Conservation (phyloP, 53 echinoderm and acorn worm genomes). For the Holothuria leucospilota region DNA sequence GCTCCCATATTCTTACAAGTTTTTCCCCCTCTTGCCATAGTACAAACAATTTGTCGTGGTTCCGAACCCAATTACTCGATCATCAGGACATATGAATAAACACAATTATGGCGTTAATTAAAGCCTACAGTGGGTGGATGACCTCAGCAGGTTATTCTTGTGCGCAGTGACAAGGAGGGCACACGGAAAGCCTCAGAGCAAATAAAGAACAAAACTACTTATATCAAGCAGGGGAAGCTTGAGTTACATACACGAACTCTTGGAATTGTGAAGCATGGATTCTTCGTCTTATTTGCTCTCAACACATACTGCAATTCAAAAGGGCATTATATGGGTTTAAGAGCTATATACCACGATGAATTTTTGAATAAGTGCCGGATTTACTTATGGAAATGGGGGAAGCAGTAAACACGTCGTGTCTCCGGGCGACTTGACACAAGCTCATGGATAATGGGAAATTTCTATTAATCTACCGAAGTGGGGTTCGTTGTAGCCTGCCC, state of each 20-base stretch:
- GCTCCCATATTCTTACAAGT: too few species aligned
- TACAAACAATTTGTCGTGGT: conserved; percentile 2
- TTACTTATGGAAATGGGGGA: conserved; percentile 31
- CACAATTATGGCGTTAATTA: conserved; percentile 27
- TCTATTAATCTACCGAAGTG: conserved; percentile 38
- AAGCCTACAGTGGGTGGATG: conserved; percentile 15
- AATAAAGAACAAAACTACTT: too few species aligned
- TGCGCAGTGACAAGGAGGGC: too few species aligned
- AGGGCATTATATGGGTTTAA: conserved; percentile 34
- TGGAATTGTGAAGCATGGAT: conserved; percentile 8
- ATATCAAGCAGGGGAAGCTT: background rate
- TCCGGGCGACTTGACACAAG: conserved; percentile 33
- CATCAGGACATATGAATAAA: conserved; percentile 21
- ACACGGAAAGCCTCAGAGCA: too few species aligned
- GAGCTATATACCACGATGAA: conserved; percentile 10
- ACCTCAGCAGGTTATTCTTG: background rate
- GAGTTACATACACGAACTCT: conserved; percentile 23
- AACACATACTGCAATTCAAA: conserved; percentile 19
- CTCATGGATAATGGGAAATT: conserved; percentile 24
- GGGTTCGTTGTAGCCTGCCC: conserved; percentile 16
- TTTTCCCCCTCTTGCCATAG: background rate
- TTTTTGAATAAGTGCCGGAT: conserved; percentile 28
- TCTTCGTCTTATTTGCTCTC: conserved; percentile 25
- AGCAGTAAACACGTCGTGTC: conserved; percentile 1
- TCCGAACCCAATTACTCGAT: conserved; percentile 30